A percentile compares a stretch with the other conserved stretches of the same genome.
Conservation (phyloP, 1,140 invertebrate genomes). For the Alviniconcha marisindica region DNA sequence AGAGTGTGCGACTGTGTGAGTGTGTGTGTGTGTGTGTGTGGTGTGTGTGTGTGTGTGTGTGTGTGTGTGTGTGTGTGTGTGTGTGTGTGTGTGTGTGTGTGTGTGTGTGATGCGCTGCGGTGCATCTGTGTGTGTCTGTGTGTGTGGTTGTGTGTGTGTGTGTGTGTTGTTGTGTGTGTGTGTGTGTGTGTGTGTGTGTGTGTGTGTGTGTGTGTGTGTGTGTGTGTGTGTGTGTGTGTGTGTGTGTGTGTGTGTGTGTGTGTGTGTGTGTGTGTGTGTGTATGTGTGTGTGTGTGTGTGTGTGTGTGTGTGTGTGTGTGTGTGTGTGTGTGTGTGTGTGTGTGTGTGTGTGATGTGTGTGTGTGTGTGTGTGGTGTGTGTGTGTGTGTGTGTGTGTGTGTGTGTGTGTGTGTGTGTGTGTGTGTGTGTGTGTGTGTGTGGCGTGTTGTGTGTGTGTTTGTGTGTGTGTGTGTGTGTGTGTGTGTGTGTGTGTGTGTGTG, state of each 20-base stretch:
- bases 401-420: not conserved
- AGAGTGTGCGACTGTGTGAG: no score
- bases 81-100: no score
- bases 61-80: no score
- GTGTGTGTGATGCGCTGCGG: no score
- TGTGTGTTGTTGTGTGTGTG: no score
- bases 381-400: no score
- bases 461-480: constrained; percentile 23
- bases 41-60: no score
- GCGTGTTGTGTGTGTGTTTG: not conserved
- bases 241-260: constrained; percentile 24
- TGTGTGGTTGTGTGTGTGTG: no score
- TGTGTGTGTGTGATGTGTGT: no score
- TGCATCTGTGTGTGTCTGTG: no score
- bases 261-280: constrained; percentile 24
- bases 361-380: no score
- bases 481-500: constrained; percentile 19
- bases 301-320: constrained; percentile 15
- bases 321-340: constrained; percentile 4
- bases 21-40: no score
- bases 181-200: not conserved
- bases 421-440: not conserved
- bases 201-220: constrained; percentile 27
- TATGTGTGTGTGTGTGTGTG: constrained; percentile 21
- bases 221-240: constrained; percentile 22